phyloP scores from a whole-genome alignment of 2,113 vertebrate genomes.

The Hydrochoerus hydrochaeris region DNA sequence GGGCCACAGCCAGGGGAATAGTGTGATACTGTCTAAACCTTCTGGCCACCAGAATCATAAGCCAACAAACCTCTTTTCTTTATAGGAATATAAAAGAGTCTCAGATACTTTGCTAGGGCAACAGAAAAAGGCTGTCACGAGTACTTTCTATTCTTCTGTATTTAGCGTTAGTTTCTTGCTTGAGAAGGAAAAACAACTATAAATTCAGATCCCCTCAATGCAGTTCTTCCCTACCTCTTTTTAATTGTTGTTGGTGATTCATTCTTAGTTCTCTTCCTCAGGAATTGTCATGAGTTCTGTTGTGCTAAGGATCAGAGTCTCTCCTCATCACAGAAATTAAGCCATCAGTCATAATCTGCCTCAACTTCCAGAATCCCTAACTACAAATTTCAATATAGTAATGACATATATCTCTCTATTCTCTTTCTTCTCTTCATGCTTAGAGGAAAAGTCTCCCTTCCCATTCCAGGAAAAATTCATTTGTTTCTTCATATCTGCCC shows the following conservation, averaged over 20 bases:
- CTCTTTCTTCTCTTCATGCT: neutral
- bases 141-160: neutral
- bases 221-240: neutral
- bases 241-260: neutral
- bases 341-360: neutral
- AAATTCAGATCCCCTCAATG: neutral
- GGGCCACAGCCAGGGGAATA: neutral
- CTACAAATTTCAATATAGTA: constrained; percentile 25
- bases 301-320: neutral
- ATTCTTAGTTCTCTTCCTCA: neutral
- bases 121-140: neutral
- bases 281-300: neutral
- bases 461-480: neutral
- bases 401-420: neutral
- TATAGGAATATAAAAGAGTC: neutral
- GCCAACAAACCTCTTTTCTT: constrained; percentile 1
- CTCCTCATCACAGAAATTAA: neutral
- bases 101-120: neutral
- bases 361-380: neutral
- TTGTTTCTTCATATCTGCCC: neutral
- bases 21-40: neutral
- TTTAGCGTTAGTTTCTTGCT: neutral
- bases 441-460: neutral
- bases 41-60: neutral
- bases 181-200: neutral